A percentile compares a stretch with the other conserved stretches of the same genome.
phyloP scores from a whole-genome alignment of 2,888 invertebrate species.

The Alloplasta piceator region DNA sequence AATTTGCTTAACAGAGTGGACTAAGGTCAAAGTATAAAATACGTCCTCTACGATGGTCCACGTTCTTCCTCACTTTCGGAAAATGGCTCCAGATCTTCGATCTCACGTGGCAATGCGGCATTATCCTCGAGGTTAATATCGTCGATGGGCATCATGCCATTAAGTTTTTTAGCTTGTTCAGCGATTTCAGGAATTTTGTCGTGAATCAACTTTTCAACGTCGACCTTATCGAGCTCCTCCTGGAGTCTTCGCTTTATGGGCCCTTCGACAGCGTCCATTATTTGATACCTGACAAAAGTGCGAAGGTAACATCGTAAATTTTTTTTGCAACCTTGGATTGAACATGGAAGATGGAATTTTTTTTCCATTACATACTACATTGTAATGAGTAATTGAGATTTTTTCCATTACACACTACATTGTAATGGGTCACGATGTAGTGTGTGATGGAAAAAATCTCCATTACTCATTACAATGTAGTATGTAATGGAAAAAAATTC shows the following conservation, averaged over 20 bases:
- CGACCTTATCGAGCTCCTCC: conserved; percentile 89
- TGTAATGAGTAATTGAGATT: no score
- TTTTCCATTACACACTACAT: no score
- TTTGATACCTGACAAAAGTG: conserved; percentile 86
- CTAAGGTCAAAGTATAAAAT: not conserved
- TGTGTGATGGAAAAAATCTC: no score
- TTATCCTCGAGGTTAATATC: conserved; percentile 75
- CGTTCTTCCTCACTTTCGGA: conserved; percentile 81
- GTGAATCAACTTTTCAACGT: conserved; percentile 90
- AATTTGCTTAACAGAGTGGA: no score
- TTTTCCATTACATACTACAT: no score
- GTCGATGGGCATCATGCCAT: conserved; percentile 73
- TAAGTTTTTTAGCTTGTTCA: conserved; percentile 83
- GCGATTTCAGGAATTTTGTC: conserved; percentile 89
- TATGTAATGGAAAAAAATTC: no score
- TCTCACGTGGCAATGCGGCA: conserved; percentile 63
- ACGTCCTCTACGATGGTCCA: conserved; percentile 71
- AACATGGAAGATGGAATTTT: no score
- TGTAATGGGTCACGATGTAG: no score
- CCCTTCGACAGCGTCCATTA: conserved; percentile 93
- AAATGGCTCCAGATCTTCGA: conserved; percentile 76
- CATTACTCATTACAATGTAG: no score
- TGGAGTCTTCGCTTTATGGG: conserved; percentile 90
- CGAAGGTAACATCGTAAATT: not conserved
- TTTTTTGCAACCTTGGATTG: no score